Evolutionary conservation across 1,140 invertebrate species (phyloP).

Genomic region (Drosophila persimilis): DNA sequence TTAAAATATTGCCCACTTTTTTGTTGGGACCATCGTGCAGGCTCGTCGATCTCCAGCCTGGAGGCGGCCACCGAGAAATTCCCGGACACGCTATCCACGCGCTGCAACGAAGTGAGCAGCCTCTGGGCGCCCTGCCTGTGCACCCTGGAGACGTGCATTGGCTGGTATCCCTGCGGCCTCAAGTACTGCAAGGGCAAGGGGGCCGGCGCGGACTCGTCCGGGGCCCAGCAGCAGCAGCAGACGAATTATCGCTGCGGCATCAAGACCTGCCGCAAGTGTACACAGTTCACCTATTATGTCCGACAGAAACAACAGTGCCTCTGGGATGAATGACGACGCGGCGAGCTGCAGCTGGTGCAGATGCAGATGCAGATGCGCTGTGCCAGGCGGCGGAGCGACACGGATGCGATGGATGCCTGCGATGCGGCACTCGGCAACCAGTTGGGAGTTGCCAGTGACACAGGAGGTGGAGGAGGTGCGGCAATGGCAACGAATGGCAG

Average conservation of each 20-base stretch:
- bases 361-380: slow-evolving; percentile 54
- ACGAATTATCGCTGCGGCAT: slow-evolving; percentile 95
- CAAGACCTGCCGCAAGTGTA: slow-evolving; percentile 95
- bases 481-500: slow-evolving; percentile 5
- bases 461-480: slow-evolving; percentile 14
- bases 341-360: slow-evolving; percentile 44
- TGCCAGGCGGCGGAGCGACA: slow-evolving; percentile 45
- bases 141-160: slow-evolving; percentile 92
- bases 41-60: slow-evolving; percentile 85
- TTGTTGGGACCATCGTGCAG: slow-evolving; percentile 78
- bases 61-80: slow-evolving; percentile 85
- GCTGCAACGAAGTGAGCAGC: slow-evolving; percentile 87
- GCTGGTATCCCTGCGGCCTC: slow-evolving; percentile 95
- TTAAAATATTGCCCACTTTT: slow-evolving; percentile 20
- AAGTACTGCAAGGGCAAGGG: slow-evolving; percentile 94
- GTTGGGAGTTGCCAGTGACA: slow-evolving; percentile 44
- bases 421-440: slow-evolving; percentile 14
- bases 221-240: slow-evolving; percentile 74
- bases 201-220: slow-evolving; percentile 68
- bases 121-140: slow-evolving; percentile 90
- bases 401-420: slow-evolving; percentile 27
- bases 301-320: slow-evolving; percentile 92
- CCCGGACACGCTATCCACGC: slow-evolving; percentile 83
- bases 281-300: slow-evolving; percentile 93
- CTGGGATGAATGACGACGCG: slow-evolving; percentile 91